Evolutionary conservation across 1,140 invertebrate genomes (phyloP), one percentile per base, ranked within the genome.

Genomic region (Eurosta solidaginis): DNA sequence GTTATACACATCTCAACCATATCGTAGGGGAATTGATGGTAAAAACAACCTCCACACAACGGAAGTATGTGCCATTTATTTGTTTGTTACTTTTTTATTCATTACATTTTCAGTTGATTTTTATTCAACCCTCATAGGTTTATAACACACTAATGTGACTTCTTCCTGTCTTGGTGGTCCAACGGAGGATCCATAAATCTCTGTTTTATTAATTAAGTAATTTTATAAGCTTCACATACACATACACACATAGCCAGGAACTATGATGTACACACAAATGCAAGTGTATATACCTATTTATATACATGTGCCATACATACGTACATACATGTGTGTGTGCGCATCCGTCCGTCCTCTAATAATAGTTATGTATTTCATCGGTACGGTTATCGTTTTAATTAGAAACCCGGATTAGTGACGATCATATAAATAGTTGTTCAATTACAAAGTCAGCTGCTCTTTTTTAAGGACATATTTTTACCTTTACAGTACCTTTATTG

Each of bases 101-200:
- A 54, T 2, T 68, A 40, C 54, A 14, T 59, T 59, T n/a, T 59
- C 33, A 33, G n/a, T n/a, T 29, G 2, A 33, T 59, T 29, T 14
- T 33, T 59, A 33, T 12, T 59, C 33, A 33, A 33, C 33, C 27
- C n/a, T 33, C 29, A 59, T 3, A 29, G n/a, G 54, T n/a, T n/a
- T n/a, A n/a, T n/a, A n/a, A n/a, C n/a, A n/a, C 54, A 17, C 33
- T 59, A 29, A 59, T 59, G 20, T 6, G 54, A 7, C 10, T 29
- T 12, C 59, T 68, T 42, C 59, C 59, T 68, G 59, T 68, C 33
- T 68, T 68, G 59, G 59, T 68, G 59, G 59, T 68, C 59, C 33
- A n/a, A 40, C 29, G 59, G 33, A n/a, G n/a, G n/a, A 20, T 20
- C 33, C 36, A 68, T 68, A 68, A 68, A 68, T 68, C 14, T 68